Percentiles rank a stretch among this genome's conserved stretches.
Conservation (phyloP, 2,797 vertebrate species). For the Rhyacichthys aspro region DNA sequence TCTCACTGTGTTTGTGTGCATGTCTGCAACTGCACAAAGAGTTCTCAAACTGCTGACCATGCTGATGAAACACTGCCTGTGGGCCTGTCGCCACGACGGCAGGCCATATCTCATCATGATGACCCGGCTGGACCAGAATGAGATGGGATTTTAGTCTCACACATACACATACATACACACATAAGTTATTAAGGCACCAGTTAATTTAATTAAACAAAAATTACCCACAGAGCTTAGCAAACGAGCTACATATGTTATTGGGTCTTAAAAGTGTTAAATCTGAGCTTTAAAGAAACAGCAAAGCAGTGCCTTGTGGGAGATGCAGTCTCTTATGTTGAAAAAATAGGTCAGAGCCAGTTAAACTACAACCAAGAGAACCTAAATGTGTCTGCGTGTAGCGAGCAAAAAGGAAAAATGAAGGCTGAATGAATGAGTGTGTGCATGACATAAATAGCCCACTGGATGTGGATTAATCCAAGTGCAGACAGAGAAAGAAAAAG, state of each 20-base stretch:
- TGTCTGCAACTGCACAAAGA: conserved; percentile 28
- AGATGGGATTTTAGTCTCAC: conserved; percentile 36
- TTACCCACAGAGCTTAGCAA: conserved; percentile 8
- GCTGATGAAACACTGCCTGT: conserved; percentile 61
- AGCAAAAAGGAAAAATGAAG: conserved; percentile 34
- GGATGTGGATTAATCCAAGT: conserved; percentile 29
- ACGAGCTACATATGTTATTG: conserved; percentile 2
- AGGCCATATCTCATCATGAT: conserved; percentile 62
- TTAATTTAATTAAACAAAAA: conserved; percentile 25
- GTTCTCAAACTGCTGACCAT: conserved; percentile 65
- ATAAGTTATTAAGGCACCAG: conserved; percentile 10
- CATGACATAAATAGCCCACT: conserved; percentile 28
- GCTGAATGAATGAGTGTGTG: conserved; percentile 33
- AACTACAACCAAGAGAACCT: conserved; percentile 41
- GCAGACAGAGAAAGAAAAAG: neutral
- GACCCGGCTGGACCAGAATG: conserved; percentile 36
- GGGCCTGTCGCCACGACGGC: conserved; percentile 46
- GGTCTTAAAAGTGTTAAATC: conserved; percentile 8
- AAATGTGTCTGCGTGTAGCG: conserved; percentile 34
- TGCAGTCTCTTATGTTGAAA: conserved; percentile 45
- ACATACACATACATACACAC: conserved; percentile 1
- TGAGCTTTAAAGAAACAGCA: conserved; percentile 29
- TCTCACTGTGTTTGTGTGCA: conserved; percentile 11
- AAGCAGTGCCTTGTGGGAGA: conserved; percentile 62
- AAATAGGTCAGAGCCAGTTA: conserved; percentile 68